Base-by-base conservation (phyloP, 1,140 invertebrate genomes). In the Pentalonia nigronervosa region DNA sequence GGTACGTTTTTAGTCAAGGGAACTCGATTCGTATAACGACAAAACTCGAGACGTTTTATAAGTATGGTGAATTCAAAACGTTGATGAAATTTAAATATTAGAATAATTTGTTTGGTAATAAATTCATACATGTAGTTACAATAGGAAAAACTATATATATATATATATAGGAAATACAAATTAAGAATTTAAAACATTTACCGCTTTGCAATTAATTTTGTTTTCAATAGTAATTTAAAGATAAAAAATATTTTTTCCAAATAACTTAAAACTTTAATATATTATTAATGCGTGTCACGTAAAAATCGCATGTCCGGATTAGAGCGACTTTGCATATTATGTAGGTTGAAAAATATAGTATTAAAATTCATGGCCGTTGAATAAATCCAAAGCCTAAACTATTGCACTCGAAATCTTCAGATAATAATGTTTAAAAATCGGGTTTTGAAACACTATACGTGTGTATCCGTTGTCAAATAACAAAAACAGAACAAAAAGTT, bases 81-180 rank as follows among this genome's bases (percentile, higher is more conserved):
- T 25, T 50, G n/a, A 50, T 50, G 30, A 48, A 48, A 56, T 89
- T 89, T 89, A 89, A 89, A 88, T 88, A 88, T 7, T 25, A 86
- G 21, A 53, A 86, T 41, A 53, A 86, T 41, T 41, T 21, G 41
- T 25, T 84, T 14, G 47, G 8, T 41, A 41, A 41, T 41, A 14
- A 86, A 14, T 86, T 86, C 23, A 45, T 45, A 47, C 25, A 45
- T 30, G 36, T 86, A 30, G 36, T 45, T 14, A 30, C 41, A 83
- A 83, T 83, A 1, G 34, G 17, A 36, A 36, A 83, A 21, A 83
- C 34, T 23, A 34, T 34, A 83, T 7, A 83, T 21, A 21, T 23
- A 14, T 23, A 83, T n/a, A 83, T 21, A 17, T 7, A 20, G 60
- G 60, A 67, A 67, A 67, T 67, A 67, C 36, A 83, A 36, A 83